A percentile compares a stretch with the other conserved stretches of the same genome.
These are phyloP conservation scores for Drosophila sucinea DNA, from an alignment of 1,140 invertebrate species.

Conservation along the genomic window DNA sequence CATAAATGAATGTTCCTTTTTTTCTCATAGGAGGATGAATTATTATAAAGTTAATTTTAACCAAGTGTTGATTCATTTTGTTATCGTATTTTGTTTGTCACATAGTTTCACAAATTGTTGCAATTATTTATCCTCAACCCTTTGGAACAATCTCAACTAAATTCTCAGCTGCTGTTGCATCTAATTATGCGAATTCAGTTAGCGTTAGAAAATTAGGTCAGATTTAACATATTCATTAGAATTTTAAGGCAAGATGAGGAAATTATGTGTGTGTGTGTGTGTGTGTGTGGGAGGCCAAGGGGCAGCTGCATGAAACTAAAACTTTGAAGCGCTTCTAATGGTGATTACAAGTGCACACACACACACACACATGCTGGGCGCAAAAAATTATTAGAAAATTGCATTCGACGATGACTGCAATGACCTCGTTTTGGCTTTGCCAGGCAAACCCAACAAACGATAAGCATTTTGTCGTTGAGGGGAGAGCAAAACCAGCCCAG, in stretches of 20 bases:
- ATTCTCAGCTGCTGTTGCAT: conserved; percentile 41
- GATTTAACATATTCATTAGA: conserved; percentile 81
- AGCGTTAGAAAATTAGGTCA: conserved; percentile 68
- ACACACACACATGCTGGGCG: conserved; percentile 31
- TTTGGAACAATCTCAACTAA: conserved; percentile 9
- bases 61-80: too few relatives aligned
- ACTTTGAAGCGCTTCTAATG: conserved; percentile 74
- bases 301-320: conserved; percentile 48
- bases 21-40: too few relatives aligned
- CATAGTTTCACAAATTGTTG: background rate
- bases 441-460: conserved; percentile 60
- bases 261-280: conserved; percentile 14
- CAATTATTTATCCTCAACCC: background rate
- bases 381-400: conserved; percentile 77
- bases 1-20: too few relatives aligned
- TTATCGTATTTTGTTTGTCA: too few relatives aligned
- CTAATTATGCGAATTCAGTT: conserved; percentile 80
- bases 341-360: conserved; percentile 70
- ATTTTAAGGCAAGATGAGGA: conserved; percentile 32
- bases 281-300: conserved; percentile 39
- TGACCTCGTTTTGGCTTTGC: conserved; percentile 73
- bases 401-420: conserved; percentile 63
- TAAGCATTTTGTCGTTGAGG: conserved; percentile 56
- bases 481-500: conserved; percentile 17
- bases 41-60: too few relatives aligned